A percentile compares a stretch with the other conserved stretches of the same genome.
Conservation (phyloP, 2,113 vertebrate species). For the Hyla sarda region DNA sequence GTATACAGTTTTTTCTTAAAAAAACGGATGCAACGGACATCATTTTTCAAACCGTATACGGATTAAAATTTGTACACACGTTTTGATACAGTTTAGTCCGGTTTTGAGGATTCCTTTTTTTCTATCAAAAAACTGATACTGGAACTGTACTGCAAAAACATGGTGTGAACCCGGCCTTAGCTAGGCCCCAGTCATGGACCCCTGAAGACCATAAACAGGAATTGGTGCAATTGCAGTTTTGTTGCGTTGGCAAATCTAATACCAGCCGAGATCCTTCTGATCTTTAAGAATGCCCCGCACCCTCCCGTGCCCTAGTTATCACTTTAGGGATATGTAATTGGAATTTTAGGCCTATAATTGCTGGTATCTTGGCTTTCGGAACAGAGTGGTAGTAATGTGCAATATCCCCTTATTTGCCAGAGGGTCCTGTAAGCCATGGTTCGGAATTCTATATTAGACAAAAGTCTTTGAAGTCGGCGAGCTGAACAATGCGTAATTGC, state of each 20-base stretch:
- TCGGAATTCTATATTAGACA: neutral
- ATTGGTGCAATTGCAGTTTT: neutral
- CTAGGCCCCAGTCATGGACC: too few relatives aligned
- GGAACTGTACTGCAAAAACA: too few relatives aligned
- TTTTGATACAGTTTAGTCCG: too few relatives aligned
- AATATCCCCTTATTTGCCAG: constrained; percentile 22
- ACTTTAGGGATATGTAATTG: neutral
- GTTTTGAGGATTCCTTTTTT: too few relatives aligned
- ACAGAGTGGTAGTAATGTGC: neutral
- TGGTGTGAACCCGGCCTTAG: too few relatives aligned
- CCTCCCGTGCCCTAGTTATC: constrained; percentile 7
- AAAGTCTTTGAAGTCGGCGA: constrained; percentile 43
- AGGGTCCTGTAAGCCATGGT: constrained; percentile 14
- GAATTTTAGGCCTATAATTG: constrained; percentile 41
- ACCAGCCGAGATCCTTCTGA: neutral
- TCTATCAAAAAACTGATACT: too few relatives aligned
- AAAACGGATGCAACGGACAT: too few relatives aligned
- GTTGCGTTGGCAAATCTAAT: neutral
- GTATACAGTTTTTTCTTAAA: too few relatives aligned
- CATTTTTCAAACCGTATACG: too few relatives aligned
- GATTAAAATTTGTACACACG: too few relatives aligned
- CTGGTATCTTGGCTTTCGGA: constrained; percentile 22
- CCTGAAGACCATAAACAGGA: too few relatives aligned
- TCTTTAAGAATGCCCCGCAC: neutral
- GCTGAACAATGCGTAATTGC: constrained; percentile 45